Evolutionary conservation across 2,797 vertebrate genomes (phyloP), one percentile per base, ranked within the genome.

Genomic region (Sardinella longiceps): DNA sequence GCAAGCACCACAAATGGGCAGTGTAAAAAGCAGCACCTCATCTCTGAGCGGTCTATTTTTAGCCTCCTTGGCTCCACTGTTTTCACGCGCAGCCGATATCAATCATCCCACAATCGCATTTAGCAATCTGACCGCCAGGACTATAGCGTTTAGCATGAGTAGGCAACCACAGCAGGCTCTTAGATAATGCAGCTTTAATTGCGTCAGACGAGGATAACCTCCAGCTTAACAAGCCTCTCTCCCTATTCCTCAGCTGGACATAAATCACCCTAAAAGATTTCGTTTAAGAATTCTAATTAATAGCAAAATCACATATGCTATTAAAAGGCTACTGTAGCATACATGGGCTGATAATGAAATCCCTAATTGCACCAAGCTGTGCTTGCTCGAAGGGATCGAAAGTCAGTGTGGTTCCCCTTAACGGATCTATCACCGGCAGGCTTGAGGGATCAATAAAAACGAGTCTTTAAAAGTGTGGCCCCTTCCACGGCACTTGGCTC

Each of bases 361-460:
- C 37, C 70, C 70, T 77, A 77, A 77, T 77, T 77, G 70, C 70
- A 77, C 70, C 33, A 77, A 77, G 33, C 33, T 43, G 70, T 20
- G 37, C 20, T 77, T 20, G 28, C 33, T 77, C 33, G 5, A 77
- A 23, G 20, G 37, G 70, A 77, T 43, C 33, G 70, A 77, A 77
- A 43, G 70, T 77, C 39, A 77, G 70, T 77, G 18, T 77, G 70
- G 70, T 18, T 77, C 37, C 70, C 70, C 20, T 77, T 77, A 77
- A 77, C 37, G 6, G 37, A 77, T 77, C 70, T 37, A 20, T 77
- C 70, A 77, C 70, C 10, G 70, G 7, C 18, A 18, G 30, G 66
- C 70, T 77, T 39, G 43, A 1, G 18, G 33, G 37, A 77, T 77
- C 33, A 12, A 77, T 77, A 77, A 23, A 39, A 77, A 77, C 70